Evolutionary conservation across 2,113 vertebrate genomes (phyloP).

Genomic region (Halcyon senegalensis): DNA sequence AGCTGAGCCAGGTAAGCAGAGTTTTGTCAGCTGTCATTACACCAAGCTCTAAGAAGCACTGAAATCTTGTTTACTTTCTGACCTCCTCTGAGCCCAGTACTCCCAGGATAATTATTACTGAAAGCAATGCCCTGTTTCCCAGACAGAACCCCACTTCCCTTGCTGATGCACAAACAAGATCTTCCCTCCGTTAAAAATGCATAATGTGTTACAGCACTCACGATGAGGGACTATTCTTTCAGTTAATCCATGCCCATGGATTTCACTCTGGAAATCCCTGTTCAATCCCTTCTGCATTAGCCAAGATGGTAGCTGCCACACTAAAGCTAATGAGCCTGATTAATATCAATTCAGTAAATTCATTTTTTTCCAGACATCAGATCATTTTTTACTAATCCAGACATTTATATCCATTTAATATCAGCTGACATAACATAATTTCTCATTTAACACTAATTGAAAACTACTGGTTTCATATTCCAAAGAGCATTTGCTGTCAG

Average conservation of each 20-base stretch:
- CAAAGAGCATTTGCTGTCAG: conserved; percentile 26
- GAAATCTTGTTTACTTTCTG: neutral
- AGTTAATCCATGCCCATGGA: neutral
- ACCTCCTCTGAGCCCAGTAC: neutral
- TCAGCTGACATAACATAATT: conserved; percentile 22
- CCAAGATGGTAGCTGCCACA: conserved; percentile 33
- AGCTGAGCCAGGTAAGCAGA: neutral
- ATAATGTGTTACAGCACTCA: neutral
- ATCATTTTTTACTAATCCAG: conserved; percentile 25
- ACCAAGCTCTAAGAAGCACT: neutral
- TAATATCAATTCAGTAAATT: conserved; percentile 20
- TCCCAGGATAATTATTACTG: neutral
- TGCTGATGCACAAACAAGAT: neutral
- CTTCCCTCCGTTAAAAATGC: neutral
- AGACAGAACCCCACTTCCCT: neutral
- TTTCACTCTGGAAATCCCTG: neutral
- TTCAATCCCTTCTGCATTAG: neutral
- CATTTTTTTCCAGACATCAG: neutral
- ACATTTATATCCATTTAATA: conserved; percentile 6
- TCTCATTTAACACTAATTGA: conserved; percentile 46
- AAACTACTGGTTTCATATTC: conserved; percentile 41
- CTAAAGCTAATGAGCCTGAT: neutral
- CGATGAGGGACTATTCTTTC: neutral
- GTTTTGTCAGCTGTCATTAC: neutral
- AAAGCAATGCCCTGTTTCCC: neutral